A percentile compares a stretch with the other conserved stretches of the same genome.
These are phyloP conservation scores for Ectobius pallidus DNA, from an alignment of 2,888 invertebrate genomes.

Conservation along the genomic window DNA sequence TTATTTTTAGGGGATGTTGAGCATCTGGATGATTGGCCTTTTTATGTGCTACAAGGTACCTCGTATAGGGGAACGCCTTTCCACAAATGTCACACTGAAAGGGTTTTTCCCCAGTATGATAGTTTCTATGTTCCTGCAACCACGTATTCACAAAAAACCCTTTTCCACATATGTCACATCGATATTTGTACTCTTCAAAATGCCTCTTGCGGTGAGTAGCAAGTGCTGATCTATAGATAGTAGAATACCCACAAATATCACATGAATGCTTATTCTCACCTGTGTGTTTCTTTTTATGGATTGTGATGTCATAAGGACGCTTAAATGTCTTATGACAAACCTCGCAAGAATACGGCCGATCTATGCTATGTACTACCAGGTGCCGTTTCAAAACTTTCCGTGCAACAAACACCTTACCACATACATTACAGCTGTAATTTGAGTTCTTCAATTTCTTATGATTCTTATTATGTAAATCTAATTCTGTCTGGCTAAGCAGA, in stretches of 20 bases:
- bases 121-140: conserved; percentile 64
- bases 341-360: conserved; percentile 46
- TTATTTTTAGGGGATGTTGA: conserved; percentile 49
- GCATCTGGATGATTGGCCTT: conserved; percentile 52
- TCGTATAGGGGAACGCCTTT: conserved; percentile 49
- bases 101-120: conserved; percentile 61
- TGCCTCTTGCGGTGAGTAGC: conserved; percentile 65
- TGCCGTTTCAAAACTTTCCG: conserved; percentile 41
- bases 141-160: conserved; percentile 61
- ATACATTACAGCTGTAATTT: conserved; percentile 37
- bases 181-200: conserved; percentile 61
- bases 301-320: conserved; percentile 43
- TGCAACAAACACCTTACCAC: conserved; percentile 38
- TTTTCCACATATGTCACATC: conserved; percentile 62
- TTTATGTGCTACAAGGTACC: conserved; percentile 54
- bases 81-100: conserved; percentile 62
- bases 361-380: conserved; percentile 46
- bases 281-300: conserved; percentile 44
- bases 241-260: conserved; percentile 56
- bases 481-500: background rate
- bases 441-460: background rate
- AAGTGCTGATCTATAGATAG: conserved; percentile 52
- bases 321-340: conserved; percentile 50
- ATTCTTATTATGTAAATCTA: conserved; percentile 24
- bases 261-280: conserved; percentile 48